These are phyloP conservation scores for Dascillus cervinus DNA, from an alignment of 2,888 invertebrate species.

Conservation along the genomic window DNA sequence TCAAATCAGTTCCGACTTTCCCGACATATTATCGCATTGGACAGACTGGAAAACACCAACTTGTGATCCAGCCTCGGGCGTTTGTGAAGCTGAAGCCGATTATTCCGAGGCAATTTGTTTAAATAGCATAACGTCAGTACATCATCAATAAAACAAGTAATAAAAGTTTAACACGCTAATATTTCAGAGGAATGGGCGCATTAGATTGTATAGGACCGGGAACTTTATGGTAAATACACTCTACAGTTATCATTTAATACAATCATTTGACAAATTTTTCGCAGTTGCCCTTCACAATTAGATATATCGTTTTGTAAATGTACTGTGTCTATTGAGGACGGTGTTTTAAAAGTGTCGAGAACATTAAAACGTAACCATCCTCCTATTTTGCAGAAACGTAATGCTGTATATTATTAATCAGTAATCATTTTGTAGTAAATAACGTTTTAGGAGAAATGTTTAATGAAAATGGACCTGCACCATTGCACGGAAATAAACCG, in stretches of 20 bases:
- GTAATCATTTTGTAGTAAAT: too few species aligned
- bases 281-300: slow-evolving; percentile 27
- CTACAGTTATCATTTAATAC: slow-evolving; percentile 2
- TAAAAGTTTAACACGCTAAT: slow-evolving; percentile 12
- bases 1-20: too few species aligned
- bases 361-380: slow-evolving; percentile 5
- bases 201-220: slow-evolving; percentile 41
- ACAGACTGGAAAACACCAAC: slow-evolving; percentile 34
- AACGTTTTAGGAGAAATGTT: too few species aligned
- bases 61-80: slow-evolving; percentile 19
- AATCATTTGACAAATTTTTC: slow-evolving; percentile 16
- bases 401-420: too few species aligned
- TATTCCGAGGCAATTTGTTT: slow-evolving; percentile 33
- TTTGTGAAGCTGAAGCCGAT: slow-evolving; percentile 26
- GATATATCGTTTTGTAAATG: slow-evolving; percentile 31
- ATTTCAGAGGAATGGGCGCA: slow-evolving; percentile 31
- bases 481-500: too few species aligned
- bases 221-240: slow-evolving; percentile 34
- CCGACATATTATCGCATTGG: slow-evolving; percentile 35
- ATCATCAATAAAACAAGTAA: not conserved
- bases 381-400: not conserved
- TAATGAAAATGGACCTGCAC: too few species aligned
- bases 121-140: slow-evolving; percentile 37
- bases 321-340: slow-evolving; percentile 23
- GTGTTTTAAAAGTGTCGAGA: slow-evolving; percentile 19